Evolutionary conservation across 2,113 vertebrate genomes (phyloP), one percentile per base, ranked within the genome.

Genomic region (Dasyornis broadbenti): DNA sequence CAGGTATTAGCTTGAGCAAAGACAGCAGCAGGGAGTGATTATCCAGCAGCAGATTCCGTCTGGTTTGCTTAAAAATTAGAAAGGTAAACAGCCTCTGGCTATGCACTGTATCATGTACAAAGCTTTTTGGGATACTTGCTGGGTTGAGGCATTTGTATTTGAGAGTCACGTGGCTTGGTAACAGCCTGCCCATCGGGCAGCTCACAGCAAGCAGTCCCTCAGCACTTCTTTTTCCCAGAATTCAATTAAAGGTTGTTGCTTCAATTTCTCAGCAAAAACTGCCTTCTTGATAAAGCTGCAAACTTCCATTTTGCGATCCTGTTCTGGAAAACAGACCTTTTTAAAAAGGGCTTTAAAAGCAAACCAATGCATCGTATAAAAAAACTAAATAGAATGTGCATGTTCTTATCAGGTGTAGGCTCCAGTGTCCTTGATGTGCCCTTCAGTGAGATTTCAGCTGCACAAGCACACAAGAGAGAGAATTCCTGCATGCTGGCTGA

Each of bases 61-160:
- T 76, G 69, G 45, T 95, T 94, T 91, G 75, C 81, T 95, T 91
- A 90, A 89, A 94, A 96, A 89, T 88, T 91, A 91, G 88, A 44
- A 92, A 94, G 83, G 92, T 96, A 94, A 90, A 93, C 69, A 96
- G 92, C 86, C 85, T 57, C 56, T 90, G 64, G 85, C 31, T 89
- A 37, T 37, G 88, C 68, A 64, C 68, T 33, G 47, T 57, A 63
- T 81, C 22, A 11, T 50, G 20, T 64, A 64, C 60, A 63, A 75
- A 95, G 85, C 50, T 94, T 79, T 92, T 90, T 59, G 71, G 89
- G 89, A 90, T 88, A 19, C 72, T 94, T n/a, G 5, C 57, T 86
- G 87, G 65, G 68, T 78, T 94, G 68, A 54, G 90, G 71, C 52
- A 8, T 80, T 95, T 82, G 49, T 92, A 17, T 85, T 45, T 50